These are phyloP conservation scores for Eulithis testata DNA, from an alignment of 2,888 invertebrate genomes.

Conservation along the genomic window DNA sequence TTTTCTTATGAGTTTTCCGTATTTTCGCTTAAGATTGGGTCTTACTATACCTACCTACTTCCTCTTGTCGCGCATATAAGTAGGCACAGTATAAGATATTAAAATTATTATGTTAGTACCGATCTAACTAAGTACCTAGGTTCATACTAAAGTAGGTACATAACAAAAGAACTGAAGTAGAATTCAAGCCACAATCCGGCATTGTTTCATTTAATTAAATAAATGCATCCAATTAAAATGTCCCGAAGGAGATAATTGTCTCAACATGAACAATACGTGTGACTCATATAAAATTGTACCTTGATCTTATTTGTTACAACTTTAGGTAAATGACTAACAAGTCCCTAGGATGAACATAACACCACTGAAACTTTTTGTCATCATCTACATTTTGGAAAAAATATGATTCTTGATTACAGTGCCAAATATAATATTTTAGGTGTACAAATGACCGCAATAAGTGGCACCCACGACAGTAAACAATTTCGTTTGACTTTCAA, in stretches of 20 bases:
- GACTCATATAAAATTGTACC: constrained; percentile 37
- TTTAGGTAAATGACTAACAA: constrained; percentile 5
- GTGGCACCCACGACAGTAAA: no score
- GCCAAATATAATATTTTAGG: no score
- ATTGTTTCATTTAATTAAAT: constrained; percentile 34
- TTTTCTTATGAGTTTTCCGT: no score
- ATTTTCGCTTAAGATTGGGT: no score
- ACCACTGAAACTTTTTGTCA: constrained; percentile 4
- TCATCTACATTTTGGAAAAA: neutral
- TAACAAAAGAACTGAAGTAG: neutral
- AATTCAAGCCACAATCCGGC: constrained; percentile 11
- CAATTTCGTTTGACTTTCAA: no score
- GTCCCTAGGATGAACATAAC: constrained; percentile 8
- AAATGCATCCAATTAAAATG: constrained; percentile 24
- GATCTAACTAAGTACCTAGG: no score
- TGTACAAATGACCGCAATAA: no score
- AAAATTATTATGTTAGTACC: no score
- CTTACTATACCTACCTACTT: no score
- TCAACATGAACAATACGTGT: constrained; percentile 36
- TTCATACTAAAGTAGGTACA: neutral
- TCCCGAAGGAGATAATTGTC: constrained; percentile 40
- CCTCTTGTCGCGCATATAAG: no score
- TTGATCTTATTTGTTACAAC: constrained; percentile 26
- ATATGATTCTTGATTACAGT: neutral
- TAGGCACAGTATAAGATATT: no score